Conservation (phyloP, 2,888 invertebrate species). For the Nephrotoma appendiculata region DNA sequence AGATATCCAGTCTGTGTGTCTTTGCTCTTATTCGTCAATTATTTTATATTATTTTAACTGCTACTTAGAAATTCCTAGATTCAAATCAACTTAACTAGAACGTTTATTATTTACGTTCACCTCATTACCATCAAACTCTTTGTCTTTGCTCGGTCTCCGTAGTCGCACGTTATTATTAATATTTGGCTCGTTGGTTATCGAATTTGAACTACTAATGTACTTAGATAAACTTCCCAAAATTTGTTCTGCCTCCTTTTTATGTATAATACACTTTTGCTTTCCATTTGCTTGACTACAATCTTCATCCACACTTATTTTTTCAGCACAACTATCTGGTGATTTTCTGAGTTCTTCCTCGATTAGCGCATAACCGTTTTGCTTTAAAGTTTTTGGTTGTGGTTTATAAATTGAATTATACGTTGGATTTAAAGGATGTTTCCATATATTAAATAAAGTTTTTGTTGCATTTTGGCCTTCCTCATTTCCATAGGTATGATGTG, state of each 20-base stretch:
- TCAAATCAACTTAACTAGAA: not conserved
- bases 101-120: not conserved
- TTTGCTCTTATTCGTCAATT: no score
- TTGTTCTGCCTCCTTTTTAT: conserved; percentile 14
- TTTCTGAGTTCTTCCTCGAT: conserved; percentile 8
- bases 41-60: not conserved
- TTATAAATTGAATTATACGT: conserved; percentile 21
- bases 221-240: not conserved
- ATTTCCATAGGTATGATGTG: conserved; percentile 37
- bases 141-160: not conserved
- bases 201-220: not conserved
- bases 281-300: not conserved
- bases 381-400: conserved; percentile 11
- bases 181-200: not conserved
- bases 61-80: not conserved
- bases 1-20: no score
- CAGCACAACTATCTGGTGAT: not conserved
- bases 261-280: conserved; percentile 16
- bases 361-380: conserved; percentile 11
- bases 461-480: conserved; percentile 22
- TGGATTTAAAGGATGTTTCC: conserved; percentile 33
- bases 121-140: not conserved
- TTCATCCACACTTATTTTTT: not conserved
- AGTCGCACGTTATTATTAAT: not conserved
- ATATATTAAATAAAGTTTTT: conserved; percentile 18